Evolutionary conservation across 2,888 invertebrate species (phyloP).

Genomic region (Netelia inedita): DNA sequence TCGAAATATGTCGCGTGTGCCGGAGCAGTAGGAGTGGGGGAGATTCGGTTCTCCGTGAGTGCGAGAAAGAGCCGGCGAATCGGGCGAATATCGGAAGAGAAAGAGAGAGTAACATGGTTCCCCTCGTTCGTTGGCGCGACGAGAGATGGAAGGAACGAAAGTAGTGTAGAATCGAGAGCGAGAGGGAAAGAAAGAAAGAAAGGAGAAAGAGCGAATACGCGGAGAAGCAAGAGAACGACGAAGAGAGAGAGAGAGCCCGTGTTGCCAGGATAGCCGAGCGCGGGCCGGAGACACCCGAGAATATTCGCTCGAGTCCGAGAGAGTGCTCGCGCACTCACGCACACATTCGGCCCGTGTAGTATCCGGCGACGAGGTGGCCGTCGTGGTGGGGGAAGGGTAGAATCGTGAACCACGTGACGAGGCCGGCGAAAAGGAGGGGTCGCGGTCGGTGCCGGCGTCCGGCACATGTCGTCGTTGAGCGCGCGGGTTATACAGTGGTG

Average conservation of each 20-base stretch:
- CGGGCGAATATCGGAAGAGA: slow-evolving; percentile 30
- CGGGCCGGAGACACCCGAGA: slow-evolving; percentile 62
- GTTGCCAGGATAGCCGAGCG: slow-evolving; percentile 72
- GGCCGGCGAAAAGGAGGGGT: slow-evolving; percentile 75
- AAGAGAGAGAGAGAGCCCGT: slow-evolving; percentile 73
- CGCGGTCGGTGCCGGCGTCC: slow-evolving; percentile 79
- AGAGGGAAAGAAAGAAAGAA: background rate
- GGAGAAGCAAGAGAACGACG: slow-evolving; percentile 72
- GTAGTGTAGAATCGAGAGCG: slow-evolving; percentile 10
- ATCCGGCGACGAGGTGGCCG: slow-evolving; percentile 18
- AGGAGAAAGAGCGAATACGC: slow-evolving; percentile 72
- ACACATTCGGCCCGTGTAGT: slow-evolving; percentile 38
- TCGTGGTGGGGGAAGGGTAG: slow-evolving; percentile 30
- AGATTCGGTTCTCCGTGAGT: background rate
- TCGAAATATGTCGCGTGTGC: slow-evolving; percentile 58
- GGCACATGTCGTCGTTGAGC: slow-evolving; percentile 81
- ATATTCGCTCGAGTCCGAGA: slow-evolving; percentile 73
- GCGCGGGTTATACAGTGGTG: slow-evolving; percentile 76
- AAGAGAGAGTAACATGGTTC: background rate
- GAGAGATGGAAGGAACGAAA: slow-evolving; percentile 59
- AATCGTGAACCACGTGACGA: slow-evolving; percentile 78
- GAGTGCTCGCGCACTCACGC: slow-evolving; percentile 79
- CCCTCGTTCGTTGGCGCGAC: background rate
- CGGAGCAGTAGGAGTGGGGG: background rate
- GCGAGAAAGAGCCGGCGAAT: slow-evolving; percentile 22